Evolutionary conservation across 2,113 vertebrate genomes (phyloP).

Genomic region (Ariopsis seemanni): DNA sequence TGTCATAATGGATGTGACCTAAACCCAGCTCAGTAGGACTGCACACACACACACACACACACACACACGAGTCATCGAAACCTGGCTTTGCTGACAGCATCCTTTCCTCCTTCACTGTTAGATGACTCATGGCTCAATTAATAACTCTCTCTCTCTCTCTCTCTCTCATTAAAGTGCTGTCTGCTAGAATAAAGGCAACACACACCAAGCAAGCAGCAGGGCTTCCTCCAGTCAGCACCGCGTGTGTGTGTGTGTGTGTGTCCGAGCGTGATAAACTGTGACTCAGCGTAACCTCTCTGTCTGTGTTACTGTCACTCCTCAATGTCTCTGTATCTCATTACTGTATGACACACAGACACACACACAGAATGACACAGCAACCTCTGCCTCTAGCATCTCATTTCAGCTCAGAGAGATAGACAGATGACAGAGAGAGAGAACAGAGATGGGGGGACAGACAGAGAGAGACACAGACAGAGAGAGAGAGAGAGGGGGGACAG

Average conservation of each 20-base stretch:
- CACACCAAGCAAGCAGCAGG: neutral
- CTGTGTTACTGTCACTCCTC: slow-evolving; percentile 23
- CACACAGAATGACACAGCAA: slow-evolving; percentile 1
- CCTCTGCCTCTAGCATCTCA: neutral
- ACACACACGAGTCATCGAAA: slow-evolving; percentile 36
- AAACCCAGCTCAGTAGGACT: slow-evolving; percentile 65
- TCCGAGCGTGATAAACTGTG: slow-evolving; percentile 9
- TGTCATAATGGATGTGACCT: slow-evolving; percentile 61
- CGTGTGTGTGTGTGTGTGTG: slow-evolving; percentile 23
- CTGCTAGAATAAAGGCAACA: neutral
- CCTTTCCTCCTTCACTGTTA: slow-evolving; percentile 41
- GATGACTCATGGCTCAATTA: slow-evolving; percentile 53
- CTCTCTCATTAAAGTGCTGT: neutral
- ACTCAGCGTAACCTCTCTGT: slow-evolving; percentile 15
- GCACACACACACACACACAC: slow-evolving; percentile 23
- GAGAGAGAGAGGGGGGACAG: too few species aligned
- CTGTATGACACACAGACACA: neutral
- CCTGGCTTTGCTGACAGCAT: slow-evolving; percentile 34
- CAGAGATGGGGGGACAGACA: too few species aligned
- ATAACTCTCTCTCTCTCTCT: slow-evolving; percentile 32
- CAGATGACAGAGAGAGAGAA: too few species aligned
- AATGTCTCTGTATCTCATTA: slow-evolving; percentile 13
- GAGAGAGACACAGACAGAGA: too few species aligned
- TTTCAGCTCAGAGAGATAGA: neutral
- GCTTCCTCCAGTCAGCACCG: neutral